These are phyloP conservation scores for Phalacrocorax aristotelis DNA, from an alignment of 2,113 vertebrate species.

Conservation along the genomic window DNA sequence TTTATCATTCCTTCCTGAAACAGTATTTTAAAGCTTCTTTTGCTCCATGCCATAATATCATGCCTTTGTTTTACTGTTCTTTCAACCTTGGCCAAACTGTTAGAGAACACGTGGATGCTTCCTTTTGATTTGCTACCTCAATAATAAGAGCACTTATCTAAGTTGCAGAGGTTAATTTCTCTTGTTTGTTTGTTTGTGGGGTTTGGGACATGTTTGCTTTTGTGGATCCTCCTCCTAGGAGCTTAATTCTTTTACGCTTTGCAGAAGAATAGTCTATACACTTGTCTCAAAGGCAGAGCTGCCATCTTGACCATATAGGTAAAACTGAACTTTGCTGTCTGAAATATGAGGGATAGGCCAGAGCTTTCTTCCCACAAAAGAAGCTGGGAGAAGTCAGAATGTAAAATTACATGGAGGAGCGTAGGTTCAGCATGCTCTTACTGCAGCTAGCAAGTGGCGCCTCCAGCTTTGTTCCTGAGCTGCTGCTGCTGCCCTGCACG, in stretches of 20 bases:
- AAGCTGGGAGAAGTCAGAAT: neutral
- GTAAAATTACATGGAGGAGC: neutral
- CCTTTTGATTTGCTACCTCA: neutral
- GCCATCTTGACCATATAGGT: neutral
- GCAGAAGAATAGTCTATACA: neutral
- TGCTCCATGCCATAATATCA: neutral
- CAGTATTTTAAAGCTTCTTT: neutral
- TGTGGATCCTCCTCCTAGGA: neutral
- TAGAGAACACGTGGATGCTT: neutral
- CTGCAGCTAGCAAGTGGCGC: neutral
- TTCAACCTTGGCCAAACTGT: constrained; percentile 6
- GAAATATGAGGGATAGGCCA: neutral
- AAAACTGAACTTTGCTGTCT: neutral
- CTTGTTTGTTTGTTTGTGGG: neutral
- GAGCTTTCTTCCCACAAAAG: neutral
- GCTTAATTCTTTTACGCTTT: neutral
- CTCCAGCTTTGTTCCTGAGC: neutral
- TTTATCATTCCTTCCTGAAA: neutral
- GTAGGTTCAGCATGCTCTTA: accelerated
- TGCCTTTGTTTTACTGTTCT: constrained; percentile 22
- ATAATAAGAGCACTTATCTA: neutral
- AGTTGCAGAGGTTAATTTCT: neutral
- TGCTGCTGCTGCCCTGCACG: neutral
- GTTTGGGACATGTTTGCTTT: neutral
- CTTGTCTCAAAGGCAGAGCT: neutral